phyloP scores from a whole-genome alignment of 2,797 vertebrate genomes.

The Crenichthys baileyi region DNA sequence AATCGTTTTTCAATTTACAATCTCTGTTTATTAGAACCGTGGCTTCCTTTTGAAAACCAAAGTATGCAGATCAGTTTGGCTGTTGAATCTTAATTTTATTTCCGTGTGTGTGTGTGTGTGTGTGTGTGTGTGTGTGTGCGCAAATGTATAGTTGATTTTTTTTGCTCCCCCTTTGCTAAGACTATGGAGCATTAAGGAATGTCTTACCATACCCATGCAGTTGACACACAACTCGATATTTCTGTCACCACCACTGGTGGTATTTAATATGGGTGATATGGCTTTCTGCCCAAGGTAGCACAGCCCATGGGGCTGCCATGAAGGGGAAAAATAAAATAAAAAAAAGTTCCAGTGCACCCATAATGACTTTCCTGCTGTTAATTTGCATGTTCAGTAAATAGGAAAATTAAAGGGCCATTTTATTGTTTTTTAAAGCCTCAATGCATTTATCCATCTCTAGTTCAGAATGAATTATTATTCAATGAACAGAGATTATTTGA shows the following conservation, averaged over 20 bases:
- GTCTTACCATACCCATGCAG: no score
- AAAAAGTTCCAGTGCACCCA: no score
- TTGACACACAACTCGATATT: neutral
- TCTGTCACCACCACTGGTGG: neutral
- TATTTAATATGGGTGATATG: neutral
- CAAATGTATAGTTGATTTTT: neutral
- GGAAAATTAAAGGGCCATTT: neutral
- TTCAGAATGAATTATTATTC: no score
- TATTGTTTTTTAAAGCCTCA: no score
- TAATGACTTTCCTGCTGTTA: no score
- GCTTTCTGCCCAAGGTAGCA: no score
- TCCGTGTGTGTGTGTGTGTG: neutral
- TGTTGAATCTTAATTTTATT: neutral
- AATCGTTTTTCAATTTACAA: neutral
- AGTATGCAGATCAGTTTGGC: neutral
- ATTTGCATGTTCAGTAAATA: no score
- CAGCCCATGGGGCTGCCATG: no score
- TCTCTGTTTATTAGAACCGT: neutral
- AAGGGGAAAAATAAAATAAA: no score
- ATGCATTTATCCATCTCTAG: no score
- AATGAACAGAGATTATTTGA: no score
- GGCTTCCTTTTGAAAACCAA: neutral
- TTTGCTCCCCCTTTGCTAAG: neutral
- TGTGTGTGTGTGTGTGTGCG: neutral
- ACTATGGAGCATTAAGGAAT: neutral